Evolutionary conservation across 2,113 vertebrate species (phyloP), one percentile per base, ranked within the genome.

Genomic region (Prunella fulvescens): DNA sequence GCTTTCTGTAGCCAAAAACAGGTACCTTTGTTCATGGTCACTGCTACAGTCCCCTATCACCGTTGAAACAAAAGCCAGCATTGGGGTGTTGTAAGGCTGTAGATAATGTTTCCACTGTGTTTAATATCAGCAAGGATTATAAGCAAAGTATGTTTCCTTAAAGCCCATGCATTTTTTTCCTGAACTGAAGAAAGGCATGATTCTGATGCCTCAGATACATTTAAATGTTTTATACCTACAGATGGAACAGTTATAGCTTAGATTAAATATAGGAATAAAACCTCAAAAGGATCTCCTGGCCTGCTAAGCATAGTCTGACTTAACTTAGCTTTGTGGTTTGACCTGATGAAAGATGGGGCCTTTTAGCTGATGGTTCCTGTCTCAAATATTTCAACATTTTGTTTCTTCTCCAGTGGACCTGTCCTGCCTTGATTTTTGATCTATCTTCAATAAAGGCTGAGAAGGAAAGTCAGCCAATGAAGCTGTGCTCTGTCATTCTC

Each of bases 41-140:
- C 47, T 48, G 0, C 33, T 53, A 0, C 11, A 18, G 9, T 10
- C n/a, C 56, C 14, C 33, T 35, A 22, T 6, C 14, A 4, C 26
- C 2, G 0, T 3, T 54, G 31, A 54, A 61, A 50, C 9, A 17
- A 48, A 33, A 40, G 39, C 44, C 39, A 31, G 17, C 6, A 2
- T 1, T 6, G 29, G 24, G 14, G 3, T 44, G 14, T n/a, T 71
- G 17, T 47, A 42, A 50, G 54, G 54, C 40, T 12, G 2, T 25
- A 47, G 42, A 17, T 37, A 18, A 70, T 28, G 23, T 72, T 86
- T 48, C 13, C 29, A 23, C 44, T 60, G 14, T 89, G 20, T 71
- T 83, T 65, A 60, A n/a, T 22, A 56, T 33, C 4, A 50, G 20
- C 12, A 42, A 72, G 26, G 31, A 37, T 25, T 90, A 3, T 4